Evolutionary conservation across 2,113 vertebrate species (phyloP), one percentile per base, ranked within the genome.

Genomic region (Cisticola juncidis): DNA sequence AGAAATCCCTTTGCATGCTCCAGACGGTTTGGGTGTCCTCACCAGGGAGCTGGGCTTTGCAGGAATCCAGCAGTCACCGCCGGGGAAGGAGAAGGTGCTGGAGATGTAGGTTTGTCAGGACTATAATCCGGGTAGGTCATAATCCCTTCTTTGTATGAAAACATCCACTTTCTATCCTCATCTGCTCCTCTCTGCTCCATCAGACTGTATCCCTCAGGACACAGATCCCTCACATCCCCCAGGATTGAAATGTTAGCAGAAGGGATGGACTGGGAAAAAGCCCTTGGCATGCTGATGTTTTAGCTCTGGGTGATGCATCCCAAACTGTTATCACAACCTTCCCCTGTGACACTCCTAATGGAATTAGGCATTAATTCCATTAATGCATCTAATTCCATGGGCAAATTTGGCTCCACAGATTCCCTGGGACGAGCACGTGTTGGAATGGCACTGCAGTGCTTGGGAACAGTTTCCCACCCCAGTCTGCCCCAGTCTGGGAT

Each of bases 1-100:
- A 62, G 80, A 92, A 95, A 79, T 69, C 74, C 33, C 47, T 92
- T 73, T 94, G 86, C 80, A 81, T 94, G 91, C 40, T 95, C 51
- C 91, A 86, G 72, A 38, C 29, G 0, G 51, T 92, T 70, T 95
- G 80, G 64, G 86, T 78, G 64, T 84, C 96, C 74, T 84, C 76
- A 51, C 7, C 76, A 26, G 28, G 60, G 60, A 88, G 68, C 38
- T 73, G 76, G 88, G 53, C 72, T 81, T 73, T 61, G 25, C 81
- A 33, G 76, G 26, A 53, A 18, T 25, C 76, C 24, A 21, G 8
- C 20, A 22, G 31, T 20, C 94, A 77, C 50, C 11, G 0, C 5
- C 29, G 20, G 56, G 76, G 64, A 82, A 90, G 54, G 51, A 24
- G 31, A 47, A 17, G 14, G 51, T 62, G 33, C 14, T 81, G 83